Evolutionary conservation across 1,140 invertebrate genomes (phyloP).

Genomic region (Penaeus vannamei): DNA sequence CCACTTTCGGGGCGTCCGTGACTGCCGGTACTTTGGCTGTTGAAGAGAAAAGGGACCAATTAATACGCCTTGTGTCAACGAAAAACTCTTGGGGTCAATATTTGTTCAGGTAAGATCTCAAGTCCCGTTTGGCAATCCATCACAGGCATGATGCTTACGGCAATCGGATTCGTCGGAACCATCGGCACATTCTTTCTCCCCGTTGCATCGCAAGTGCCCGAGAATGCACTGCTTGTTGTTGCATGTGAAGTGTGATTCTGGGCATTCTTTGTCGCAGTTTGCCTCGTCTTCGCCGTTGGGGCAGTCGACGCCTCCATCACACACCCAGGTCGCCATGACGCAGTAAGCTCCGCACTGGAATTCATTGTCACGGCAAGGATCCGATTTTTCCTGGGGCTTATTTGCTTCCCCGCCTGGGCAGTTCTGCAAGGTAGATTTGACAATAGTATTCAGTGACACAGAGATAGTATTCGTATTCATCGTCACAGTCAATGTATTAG

Average conservation of each 20-base stretch:
- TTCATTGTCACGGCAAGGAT: constrained; percentile 71
- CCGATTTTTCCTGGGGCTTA: background rate
- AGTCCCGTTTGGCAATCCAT: too few species aligned
- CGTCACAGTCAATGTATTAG: too few species aligned
- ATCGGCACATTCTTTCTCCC: constrained; percentile 89
- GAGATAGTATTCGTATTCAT: too few species aligned
- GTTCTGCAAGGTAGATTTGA: background rate
- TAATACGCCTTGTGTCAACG: background rate
- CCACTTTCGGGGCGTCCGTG: background rate
- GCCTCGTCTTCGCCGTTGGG: constrained; percentile 41
- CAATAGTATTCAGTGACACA: too few species aligned
- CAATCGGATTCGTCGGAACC: constrained; percentile 82
- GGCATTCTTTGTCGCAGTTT: constrained; percentile 72
- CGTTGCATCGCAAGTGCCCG: constrained; percentile 86
- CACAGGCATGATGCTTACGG: background rate
- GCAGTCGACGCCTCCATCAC: constrained; percentile 78
- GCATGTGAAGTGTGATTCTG: constrained; percentile 75
- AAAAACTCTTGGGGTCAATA: too few species aligned
- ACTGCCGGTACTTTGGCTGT: background rate
- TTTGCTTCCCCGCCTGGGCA: background rate
- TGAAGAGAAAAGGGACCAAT: background rate
- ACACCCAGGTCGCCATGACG: constrained; percentile 91
- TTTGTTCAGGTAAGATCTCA: too few species aligned
- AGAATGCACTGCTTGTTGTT: constrained; percentile 87
- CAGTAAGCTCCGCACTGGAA: constrained; percentile 75